Evolutionary conservation across 2,797 vertebrate species (phyloP), one percentile per base, ranked within the genome.

Genomic region (Arrhamphus sclerolepis): DNA sequence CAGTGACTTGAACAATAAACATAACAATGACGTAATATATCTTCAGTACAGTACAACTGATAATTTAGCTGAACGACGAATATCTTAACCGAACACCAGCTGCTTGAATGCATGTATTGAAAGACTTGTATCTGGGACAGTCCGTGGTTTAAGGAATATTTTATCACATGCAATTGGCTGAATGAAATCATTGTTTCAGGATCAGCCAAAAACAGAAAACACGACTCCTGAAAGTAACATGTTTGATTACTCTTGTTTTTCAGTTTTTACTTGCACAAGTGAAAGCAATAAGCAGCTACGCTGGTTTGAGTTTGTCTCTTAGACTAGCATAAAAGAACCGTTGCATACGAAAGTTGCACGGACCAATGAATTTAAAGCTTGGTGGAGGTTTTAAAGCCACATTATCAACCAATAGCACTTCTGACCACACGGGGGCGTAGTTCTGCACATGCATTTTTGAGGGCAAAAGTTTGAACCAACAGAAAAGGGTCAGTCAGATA

Each of bases 1-100:
- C 46, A 78, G 60, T 77, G 83, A 82, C 69, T 75, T 26, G 62
- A 77, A 85, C 77, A 84, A 83, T 87, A 84, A 85, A 80, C 70
- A 84, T 5, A 71, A 85, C 83, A 84, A 72, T 82, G 80, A 85
- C 58, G 77, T 60, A 68, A 76, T 73, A 47, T 40, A 55, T 71
- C 62, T 17, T 57, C 6, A 7, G 29, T 7, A 38, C 34, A 38
- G 3, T 38, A 38, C 46, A 38, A 52, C 7, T 6, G 56, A 51
- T 66, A 52, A 52, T 62, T 39, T 38, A 40, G 52, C 48, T 62
- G 52, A 73, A 56, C 50, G 42, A 42, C 26, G 47, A 56, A 41
- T 48, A 3, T 53, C 62, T 62, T 62, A 1, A 59, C 48, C 40
- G 66, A 60, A 40, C 46, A 50, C 64, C 38, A 18, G 46, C 52